Percentiles rank a stretch among this genome's conserved stretches.
Conservation (phyloP, 2,113 vertebrate species). For the Phylloscopus trochiloides region DNA sequence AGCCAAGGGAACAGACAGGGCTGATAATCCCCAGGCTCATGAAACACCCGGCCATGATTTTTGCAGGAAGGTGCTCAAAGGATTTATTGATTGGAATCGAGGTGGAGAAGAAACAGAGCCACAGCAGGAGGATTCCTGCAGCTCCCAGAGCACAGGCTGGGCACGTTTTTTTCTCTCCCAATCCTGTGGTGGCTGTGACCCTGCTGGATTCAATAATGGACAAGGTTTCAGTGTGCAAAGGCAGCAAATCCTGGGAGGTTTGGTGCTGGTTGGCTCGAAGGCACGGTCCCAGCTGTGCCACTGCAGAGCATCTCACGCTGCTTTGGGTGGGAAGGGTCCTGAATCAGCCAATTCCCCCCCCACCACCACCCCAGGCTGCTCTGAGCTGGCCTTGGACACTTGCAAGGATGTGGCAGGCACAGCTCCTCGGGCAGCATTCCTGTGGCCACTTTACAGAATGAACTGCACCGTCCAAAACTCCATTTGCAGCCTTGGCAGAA, state of each 20-base stretch:
- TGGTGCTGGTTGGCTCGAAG: rapidly evolving
- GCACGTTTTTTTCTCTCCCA: background rate
- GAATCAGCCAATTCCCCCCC: background rate
- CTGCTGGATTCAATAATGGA: background rate
- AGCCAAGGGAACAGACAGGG: background rate
- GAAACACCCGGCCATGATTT: background rate
- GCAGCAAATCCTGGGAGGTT: background rate
- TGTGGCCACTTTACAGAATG: rapidly evolving
- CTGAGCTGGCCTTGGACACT: background rate
- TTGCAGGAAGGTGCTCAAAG: background rate
- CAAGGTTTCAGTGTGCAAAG: background rate
- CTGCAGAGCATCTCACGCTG: background rate
- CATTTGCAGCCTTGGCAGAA: background rate
- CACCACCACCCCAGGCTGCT: background rate
- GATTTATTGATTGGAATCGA: background rate
- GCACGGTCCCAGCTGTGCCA: background rate
- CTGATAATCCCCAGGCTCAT: background rate
- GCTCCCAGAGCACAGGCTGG: background rate
- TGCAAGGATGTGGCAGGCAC: background rate
- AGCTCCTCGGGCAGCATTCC: background rate
- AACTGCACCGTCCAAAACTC: background rate
- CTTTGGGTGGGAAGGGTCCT: background rate
- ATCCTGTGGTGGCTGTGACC: background rate
- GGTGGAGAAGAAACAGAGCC: background rate
- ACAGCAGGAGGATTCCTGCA: background rate